Percentiles rank a stretch among this genome's conserved stretches.
phyloP scores from a whole-genome alignment of 2,113 vertebrate genomes.

The Hemichromis elongatus region DNA sequence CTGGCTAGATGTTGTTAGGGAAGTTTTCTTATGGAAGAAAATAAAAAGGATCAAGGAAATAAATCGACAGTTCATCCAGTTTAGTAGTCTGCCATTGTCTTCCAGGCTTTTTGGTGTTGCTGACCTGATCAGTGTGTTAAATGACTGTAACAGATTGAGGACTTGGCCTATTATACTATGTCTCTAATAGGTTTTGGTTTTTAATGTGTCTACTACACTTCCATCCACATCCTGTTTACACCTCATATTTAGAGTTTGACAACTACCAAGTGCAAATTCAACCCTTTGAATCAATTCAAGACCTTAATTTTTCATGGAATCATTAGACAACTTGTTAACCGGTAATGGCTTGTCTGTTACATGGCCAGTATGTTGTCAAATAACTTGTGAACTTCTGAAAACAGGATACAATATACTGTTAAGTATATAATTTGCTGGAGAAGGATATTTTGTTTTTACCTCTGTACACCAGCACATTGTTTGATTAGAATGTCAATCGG shows the following conservation, averaged over 20 bases:
- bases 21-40: not conserved
- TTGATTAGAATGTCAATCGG: no score
- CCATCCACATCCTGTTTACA: not conserved
- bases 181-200: not conserved
- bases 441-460: no score
- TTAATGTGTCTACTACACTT: not conserved
- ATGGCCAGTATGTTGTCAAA: not conserved
- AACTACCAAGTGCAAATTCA: not conserved
- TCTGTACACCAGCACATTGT: no score
- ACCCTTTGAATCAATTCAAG: not conserved
- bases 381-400: not conserved
- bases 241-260: not conserved
- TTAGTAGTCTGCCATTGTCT: not conserved
- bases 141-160: not conserved
- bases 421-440: not conserved
- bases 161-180: not conserved
- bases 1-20: not conserved
- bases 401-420: not conserved
- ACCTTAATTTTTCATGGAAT: not conserved
- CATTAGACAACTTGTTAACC: not conserved
- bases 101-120: not conserved
- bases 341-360: accelerated
- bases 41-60: not conserved
- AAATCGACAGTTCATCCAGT: not conserved
- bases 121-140: not conserved